Evolutionary conservation across 2,113 vertebrate species (phyloP), one percentile per base, ranked within the genome.

Genomic region (Xenopus borealis): DNA sequence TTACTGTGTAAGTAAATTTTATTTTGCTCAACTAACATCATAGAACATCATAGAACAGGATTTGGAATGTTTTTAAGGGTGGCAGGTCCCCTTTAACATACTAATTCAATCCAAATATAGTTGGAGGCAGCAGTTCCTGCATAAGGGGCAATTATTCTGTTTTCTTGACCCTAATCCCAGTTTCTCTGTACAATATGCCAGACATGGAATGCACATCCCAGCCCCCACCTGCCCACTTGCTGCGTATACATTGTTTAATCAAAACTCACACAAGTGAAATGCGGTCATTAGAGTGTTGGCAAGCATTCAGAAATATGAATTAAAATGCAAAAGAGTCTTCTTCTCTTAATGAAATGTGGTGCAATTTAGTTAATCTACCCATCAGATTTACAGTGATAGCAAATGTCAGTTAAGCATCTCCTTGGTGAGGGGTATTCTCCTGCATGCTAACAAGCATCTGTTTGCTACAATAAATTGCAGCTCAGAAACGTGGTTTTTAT

Each of bases 361-460:
- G 19, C 63, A 27, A 77, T 70, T 75, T 57, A 69, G 53, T 77
- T 70, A 30, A 64, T 77, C 64, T 69, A 64, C 27, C 20, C 16
- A 20, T 64, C 74, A 70, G 46, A 69, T 77, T 45, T 77, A 70
- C 59, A 46, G 45, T 53, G 67, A 70, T 77, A 57, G 68, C 66
- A 70, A 55, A 64, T 63, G 74, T 64, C 59, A 69, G 52, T 53
- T 69, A 69, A 76, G 66, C 46, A 76, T 68, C 65, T 68, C 53
- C 66, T 64, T 70, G 16, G 69, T 64, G 53, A 63, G 52, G 67
- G 59, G 69, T 55, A 63, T 63, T 16, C 30, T 70, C 59, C n/a
- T 64, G 74, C 66, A 64, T 77, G 62, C 58, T 69, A 75, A 62
- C 45, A 40, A 75, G 66, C 73, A 62, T 63, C 57, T 75, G 66